Evolutionary conservation across 2,797 vertebrate genomes (phyloP).

Genomic region (Lycodopsis pacificus): DNA sequence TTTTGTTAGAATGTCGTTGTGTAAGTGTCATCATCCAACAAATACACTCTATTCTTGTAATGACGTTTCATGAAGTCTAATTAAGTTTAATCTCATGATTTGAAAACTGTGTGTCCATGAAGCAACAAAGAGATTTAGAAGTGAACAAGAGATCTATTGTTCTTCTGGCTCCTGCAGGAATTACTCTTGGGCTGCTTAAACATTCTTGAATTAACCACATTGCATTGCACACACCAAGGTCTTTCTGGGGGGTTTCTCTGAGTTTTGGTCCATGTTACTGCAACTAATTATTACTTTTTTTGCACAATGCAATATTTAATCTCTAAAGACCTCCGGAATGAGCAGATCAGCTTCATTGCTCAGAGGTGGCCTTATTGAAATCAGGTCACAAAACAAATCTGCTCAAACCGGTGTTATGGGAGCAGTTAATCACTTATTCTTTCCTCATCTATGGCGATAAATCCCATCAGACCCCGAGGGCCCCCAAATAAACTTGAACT

Average conservation of each 20-base stretch:
- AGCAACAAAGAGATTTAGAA: constrained; percentile 72
- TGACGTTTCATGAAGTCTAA: constrained; percentile 30
- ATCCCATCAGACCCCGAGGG: constrained; percentile 35
- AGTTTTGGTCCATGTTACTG: constrained; percentile 54
- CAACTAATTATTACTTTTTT: constrained; percentile 63
- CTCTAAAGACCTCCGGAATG: constrained; percentile 43
- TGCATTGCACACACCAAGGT: constrained; percentile 52
- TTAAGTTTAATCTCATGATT: constrained; percentile 57
- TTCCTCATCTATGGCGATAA: constrained; percentile 53
- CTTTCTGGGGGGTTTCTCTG: constrained; percentile 44
- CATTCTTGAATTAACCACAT: constrained; percentile 78
- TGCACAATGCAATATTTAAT: constrained; percentile 67
- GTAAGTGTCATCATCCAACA: background rate
- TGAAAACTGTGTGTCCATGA: constrained; percentile 49
- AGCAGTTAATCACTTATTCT: constrained; percentile 56
- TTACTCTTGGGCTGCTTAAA: constrained; percentile 81
- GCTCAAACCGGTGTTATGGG: constrained; percentile 30
- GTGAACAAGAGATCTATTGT: constrained; percentile 83
- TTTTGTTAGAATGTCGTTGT: background rate
- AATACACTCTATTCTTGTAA: constrained; percentile 6
- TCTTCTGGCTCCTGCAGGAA: constrained; percentile 76
- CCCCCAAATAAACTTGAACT: constrained; percentile 11
- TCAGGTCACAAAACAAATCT: constrained; percentile 59
- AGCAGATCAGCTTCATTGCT: constrained; percentile 41
- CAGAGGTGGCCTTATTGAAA: constrained; percentile 56